phyloP scores from a whole-genome alignment of 2,113 vertebrate genomes.

The Burhinus oedicnemus region DNA sequence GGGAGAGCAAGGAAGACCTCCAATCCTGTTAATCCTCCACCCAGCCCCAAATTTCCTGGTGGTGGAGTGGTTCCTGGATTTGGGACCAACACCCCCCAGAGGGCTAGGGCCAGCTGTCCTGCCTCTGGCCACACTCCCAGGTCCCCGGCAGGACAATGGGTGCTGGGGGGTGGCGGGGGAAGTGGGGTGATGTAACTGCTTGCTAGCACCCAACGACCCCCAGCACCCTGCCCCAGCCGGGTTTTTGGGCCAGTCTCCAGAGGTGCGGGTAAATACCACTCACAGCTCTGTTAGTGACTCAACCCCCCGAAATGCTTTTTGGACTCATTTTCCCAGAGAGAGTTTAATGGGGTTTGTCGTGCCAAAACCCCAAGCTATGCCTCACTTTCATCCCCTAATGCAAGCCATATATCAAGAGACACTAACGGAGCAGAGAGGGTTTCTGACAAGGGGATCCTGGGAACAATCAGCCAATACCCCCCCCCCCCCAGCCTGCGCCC shows the following conservation, averaged over 20 bases:
- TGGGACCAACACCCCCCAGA: too few relatives aligned
- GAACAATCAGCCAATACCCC: conserved; percentile 65
- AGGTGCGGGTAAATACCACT: background rate
- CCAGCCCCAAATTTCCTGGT: background rate
- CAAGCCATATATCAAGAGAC: conserved; percentile 75
- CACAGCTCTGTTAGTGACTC: conserved; percentile 42
- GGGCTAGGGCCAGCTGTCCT: too few relatives aligned
- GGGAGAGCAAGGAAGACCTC: background rate
- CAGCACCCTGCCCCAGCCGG: background rate
- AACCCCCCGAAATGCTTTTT: conserved; percentile 60
- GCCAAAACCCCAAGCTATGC: conserved; percentile 73
- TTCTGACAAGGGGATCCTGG: conserved; percentile 73
- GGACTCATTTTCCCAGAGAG: conserved; percentile 70
- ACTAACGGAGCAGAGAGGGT: conserved; percentile 55
- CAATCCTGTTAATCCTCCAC: background rate
- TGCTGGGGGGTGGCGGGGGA: background rate
- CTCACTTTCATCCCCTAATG: conserved; percentile 76
- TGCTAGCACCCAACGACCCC: background rate
- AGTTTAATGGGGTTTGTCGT: conserved; percentile 73
- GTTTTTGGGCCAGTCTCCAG: background rate
- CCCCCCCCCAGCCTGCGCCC: background rate
- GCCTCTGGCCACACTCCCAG: too few relatives aligned
- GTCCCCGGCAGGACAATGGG: accelerated
- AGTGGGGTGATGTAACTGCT: background rate
- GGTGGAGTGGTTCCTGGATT: background rate